Evolutionary conservation across 2,113 vertebrate genomes (phyloP).

Genomic region (Petrocephalus microphthalmus): DNA sequence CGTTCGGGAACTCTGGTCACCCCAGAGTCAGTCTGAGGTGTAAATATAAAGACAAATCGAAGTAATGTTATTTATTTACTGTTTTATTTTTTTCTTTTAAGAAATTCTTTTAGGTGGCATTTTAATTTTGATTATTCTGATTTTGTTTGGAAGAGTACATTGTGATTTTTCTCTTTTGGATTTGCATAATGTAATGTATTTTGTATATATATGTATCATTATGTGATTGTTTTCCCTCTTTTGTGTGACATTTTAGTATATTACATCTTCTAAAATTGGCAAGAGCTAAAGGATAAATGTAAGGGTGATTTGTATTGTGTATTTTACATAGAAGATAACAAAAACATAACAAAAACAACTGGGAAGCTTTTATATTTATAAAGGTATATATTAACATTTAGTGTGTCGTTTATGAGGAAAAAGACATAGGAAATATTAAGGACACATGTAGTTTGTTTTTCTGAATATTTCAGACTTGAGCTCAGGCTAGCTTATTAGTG

Average conservation of each 20-base stretch:
- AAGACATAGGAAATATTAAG: conserved; percentile 64
- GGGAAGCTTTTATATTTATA: conserved; percentile 75
- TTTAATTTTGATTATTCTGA: conserved; percentile 42
- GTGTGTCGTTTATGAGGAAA: conserved; percentile 67
- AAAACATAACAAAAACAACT: conserved; percentile 40
- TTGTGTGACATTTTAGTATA: conserved; percentile 57
- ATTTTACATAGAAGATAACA: conserved; percentile 66
- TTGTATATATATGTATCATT: conserved; percentile 57
- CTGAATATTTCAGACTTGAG: conserved; percentile 79
- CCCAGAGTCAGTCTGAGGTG: conserved; percentile 53
- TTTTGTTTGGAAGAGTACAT: conserved; percentile 59
- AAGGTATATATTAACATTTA: conserved; percentile 65
- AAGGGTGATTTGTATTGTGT: conserved; percentile 71
- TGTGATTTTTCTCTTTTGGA: conserved; percentile 46
- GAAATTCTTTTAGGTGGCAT: conserved; percentile 47
- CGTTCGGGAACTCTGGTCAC: conserved; percentile 56
- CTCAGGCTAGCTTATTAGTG: conserved; percentile 79
- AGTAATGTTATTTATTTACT: conserved; percentile 65
- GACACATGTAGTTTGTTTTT: conserved; percentile 77
- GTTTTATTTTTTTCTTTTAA: conserved; percentile 46
- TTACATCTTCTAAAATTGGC: conserved; percentile 60
- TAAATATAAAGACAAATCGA: conserved; percentile 56
- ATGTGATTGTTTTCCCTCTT: conserved; percentile 44
- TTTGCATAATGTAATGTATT: conserved; percentile 64
- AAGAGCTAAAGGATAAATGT: conserved; percentile 59